These are phyloP conservation scores for Chloroceryle aenea DNA, from an alignment of 2,113 vertebrate genomes.

Conservation along the genomic window DNA sequence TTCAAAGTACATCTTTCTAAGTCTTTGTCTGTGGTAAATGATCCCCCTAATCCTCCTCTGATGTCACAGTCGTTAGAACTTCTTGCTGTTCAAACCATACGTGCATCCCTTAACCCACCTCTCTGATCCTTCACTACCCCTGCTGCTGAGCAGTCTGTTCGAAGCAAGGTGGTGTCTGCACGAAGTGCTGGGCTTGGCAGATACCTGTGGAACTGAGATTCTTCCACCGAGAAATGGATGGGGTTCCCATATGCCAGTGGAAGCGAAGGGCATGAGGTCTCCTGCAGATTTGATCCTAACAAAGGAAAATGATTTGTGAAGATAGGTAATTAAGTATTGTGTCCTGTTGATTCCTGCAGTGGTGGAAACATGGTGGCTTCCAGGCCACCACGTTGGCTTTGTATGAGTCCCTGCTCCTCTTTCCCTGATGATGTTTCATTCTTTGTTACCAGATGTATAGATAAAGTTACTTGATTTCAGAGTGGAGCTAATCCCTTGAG, in stretches of 20 bases:
- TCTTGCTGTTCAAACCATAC: background rate
- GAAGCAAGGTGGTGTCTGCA: background rate
- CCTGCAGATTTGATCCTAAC: background rate
- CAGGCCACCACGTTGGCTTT: background rate
- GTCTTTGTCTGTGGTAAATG: background rate
- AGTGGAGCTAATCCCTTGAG: background rate
- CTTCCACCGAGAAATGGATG: background rate
- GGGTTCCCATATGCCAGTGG: background rate
- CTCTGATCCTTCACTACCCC: background rate
- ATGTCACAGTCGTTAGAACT: background rate
- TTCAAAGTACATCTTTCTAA: background rate
- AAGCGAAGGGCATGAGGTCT: background rate
- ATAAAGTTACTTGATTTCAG: constrained; percentile 8
- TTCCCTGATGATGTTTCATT: background rate
- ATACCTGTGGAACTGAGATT: background rate
- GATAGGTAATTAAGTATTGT: background rate
- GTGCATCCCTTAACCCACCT: background rate
- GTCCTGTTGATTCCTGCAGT: background rate
- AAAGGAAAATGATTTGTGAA: background rate
- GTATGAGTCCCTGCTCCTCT: background rate
- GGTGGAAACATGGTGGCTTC: background rate
- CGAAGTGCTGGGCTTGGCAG: background rate
- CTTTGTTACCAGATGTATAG: background rate
- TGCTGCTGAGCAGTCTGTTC: background rate
- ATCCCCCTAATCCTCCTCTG: background rate